These are phyloP conservation scores for Cnemophilus loriae DNA, from an alignment of 2,113 vertebrate species.

Conservation along the genomic window DNA sequence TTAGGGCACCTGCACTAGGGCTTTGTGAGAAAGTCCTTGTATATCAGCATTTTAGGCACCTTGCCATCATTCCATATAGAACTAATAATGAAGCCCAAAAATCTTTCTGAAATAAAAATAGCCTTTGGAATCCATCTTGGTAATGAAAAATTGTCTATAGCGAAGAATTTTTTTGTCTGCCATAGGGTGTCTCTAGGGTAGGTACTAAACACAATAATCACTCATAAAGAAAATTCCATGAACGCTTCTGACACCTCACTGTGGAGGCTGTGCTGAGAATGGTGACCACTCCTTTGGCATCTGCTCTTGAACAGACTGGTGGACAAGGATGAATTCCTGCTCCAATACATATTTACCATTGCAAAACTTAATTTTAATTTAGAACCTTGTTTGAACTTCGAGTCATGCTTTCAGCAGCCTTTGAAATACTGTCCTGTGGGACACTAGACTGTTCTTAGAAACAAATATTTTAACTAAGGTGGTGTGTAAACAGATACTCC, in stretches of 20 bases:
- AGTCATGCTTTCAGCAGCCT: not conserved
- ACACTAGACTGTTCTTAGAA: not conserved
- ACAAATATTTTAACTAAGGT: not conserved
- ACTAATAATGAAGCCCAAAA: not conserved
- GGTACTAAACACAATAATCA: not conserved
- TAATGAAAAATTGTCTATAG: not conserved
- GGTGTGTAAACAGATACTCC: not conserved
- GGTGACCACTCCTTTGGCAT: constrained; percentile 4
- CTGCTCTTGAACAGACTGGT: not conserved
- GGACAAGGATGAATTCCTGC: not conserved
- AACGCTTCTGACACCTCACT: not conserved
- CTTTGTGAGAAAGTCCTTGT: not conserved
- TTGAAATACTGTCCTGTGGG: not conserved
- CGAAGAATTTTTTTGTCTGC: not conserved
- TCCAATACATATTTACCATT: not conserved
- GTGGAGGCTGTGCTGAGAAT: not conserved
- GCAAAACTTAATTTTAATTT: constrained; percentile 6
- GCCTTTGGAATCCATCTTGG: not conserved
- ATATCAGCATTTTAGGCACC: not conserved
- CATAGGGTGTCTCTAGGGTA: not conserved
- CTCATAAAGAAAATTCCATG: not conserved
- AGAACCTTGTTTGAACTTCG: not conserved
- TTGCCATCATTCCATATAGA: not conserved
- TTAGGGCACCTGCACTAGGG: not conserved
- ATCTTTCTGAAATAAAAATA: not conserved